Base-by-base conservation (phyloP, 2,113 vertebrate species). In the Catharus minimus region DNA sequence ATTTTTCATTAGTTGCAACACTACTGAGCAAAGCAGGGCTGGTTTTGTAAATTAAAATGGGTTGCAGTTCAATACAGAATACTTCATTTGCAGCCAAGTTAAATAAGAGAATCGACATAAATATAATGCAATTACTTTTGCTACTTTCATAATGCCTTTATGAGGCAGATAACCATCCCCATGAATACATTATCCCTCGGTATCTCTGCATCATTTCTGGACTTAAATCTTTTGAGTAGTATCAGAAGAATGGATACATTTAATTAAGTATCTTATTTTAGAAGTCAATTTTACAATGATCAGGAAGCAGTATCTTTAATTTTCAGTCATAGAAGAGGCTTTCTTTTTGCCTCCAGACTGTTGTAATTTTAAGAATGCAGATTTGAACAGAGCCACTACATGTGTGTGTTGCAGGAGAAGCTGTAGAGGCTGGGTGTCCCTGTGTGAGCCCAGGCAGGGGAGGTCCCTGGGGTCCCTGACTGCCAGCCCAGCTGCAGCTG, bases 21-120 rank as follows among this genome's bases (percentile, higher is more conserved):
- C 92, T 82, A 90, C 80, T 22, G 85, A 93, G 94, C 84, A 89
- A 90, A 92, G 90, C 78, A 72, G 83, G 83, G 81, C 88, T 85
- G 78, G 79, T 87, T 93, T 92, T 89, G 92, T 94, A 95, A 95
- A 97, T 95, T 95, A 95, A 95, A 94, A 92, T 74, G 90, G 94
- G 88, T 91, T 95, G 96, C 80, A 94, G 94, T 88, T 95, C 93
- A 96, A 93, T 96, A 94, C 93, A 86, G 87, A 94, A 92, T 93
- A 88, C 94, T 93, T 96, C 92, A 87, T 93, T 96, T 96, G 94
- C 83, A 88, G 93, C 87, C 64, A 81, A 95, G 95, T 96, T 95
- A 96, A 96, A 93, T 93, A 96, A 95, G 92, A 96, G 83, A 95
- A 96, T 89, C 79, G 91, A 95, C 96, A 96, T 96, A 95, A 96